Evolutionary conservation across 2,113 vertebrate species (phyloP).

Genomic region (Dermatemys mawii): DNA sequence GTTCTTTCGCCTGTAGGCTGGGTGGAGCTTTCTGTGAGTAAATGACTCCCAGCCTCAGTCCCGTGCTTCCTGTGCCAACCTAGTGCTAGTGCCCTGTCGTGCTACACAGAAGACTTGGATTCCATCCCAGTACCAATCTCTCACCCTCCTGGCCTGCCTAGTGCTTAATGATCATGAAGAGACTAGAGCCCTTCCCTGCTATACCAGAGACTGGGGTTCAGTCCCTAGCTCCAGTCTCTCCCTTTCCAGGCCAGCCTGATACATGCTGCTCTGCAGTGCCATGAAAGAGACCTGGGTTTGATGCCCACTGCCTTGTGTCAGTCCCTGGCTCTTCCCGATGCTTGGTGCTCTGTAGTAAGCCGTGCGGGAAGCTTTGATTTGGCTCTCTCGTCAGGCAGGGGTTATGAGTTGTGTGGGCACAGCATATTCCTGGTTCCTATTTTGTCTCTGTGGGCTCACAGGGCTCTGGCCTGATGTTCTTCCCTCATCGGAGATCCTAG

Average conservation of each 20-base stretch:
- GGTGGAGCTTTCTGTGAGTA: background rate
- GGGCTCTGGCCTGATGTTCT: background rate
- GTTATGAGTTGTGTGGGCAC: background rate
- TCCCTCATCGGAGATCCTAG: background rate
- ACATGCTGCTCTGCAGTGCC: background rate
- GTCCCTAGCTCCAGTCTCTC: background rate
- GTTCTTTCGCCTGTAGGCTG: background rate
- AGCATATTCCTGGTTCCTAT: background rate
- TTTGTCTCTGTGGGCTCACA: rapidly evolving
- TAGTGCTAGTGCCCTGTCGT: background rate
- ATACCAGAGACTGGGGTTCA: background rate
- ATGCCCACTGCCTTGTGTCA: rapidly evolving
- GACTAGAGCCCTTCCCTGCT: background rate
- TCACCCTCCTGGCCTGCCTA: background rate
- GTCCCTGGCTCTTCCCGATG: rapidly evolving
- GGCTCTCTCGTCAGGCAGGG: background rate
- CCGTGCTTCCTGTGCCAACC: background rate
- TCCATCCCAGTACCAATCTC: background rate
- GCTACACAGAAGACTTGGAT: background rate
- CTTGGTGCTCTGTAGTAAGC: background rate
- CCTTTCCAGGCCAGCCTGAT: background rate
- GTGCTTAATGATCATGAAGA: background rate
- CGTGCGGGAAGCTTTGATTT: background rate
- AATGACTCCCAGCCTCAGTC: background rate
- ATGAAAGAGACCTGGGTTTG: background rate